Conservation (phyloP, 2,113 vertebrate genomes). For the Neolamprologus toae region DNA sequence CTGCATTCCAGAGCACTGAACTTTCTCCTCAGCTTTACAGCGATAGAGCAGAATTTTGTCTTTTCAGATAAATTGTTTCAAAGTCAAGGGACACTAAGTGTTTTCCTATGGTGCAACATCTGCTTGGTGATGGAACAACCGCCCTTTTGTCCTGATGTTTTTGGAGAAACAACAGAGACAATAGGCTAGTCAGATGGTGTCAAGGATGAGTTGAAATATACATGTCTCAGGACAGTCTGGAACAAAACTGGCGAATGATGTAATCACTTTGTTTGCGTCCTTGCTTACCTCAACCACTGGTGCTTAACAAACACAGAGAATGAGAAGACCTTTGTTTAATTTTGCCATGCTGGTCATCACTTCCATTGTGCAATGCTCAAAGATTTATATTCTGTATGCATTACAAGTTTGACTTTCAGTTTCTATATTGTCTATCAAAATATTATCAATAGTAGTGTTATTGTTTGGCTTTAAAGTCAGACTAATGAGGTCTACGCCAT, state of each 20-base stretch:
- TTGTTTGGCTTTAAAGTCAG: background rate
- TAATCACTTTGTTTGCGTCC: background rate
- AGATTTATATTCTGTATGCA: background rate
- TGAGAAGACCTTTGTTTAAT: background rate
- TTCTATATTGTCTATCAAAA: background rate
- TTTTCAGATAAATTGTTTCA: background rate
- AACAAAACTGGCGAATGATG: background rate
- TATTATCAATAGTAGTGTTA: background rate
- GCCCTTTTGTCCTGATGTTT: background rate
- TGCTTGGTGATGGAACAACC: slow-evolving; percentile 2
- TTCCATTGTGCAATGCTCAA: background rate
- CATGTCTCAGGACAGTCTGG: slow-evolving; percentile 1
- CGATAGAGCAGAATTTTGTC: background rate
- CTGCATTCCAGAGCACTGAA: background rate
- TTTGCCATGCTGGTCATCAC: background rate
- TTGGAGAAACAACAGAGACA: slow-evolving; percentile 10
- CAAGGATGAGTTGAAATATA: background rate
- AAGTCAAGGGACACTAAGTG: background rate
- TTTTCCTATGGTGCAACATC: slow-evolving; percentile 15
- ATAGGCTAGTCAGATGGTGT: slow-evolving; percentile 7
- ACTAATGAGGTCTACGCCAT: background rate
- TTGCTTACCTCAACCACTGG: background rate
- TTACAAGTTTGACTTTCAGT: background rate
- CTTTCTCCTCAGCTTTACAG: background rate
- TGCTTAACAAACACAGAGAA: background rate